Conservation (phyloP, 2,888 invertebrate species). For the Apotomis capreana region DNA sequence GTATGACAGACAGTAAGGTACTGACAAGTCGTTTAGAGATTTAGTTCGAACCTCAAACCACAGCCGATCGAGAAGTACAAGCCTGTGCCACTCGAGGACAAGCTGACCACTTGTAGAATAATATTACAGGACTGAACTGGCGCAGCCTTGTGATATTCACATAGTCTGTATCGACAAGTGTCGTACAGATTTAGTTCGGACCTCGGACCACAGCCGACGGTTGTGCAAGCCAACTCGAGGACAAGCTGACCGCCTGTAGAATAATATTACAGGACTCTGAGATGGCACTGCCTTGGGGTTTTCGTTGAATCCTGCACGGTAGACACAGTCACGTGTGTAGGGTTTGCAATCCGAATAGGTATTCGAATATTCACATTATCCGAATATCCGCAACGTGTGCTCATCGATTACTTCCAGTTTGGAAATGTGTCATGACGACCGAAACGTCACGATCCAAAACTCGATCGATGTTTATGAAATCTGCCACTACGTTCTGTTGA, state of each 20-base stretch:
- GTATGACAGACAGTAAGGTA: too few relatives aligned
- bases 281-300: slow-evolving; percentile 49
- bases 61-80: slow-evolving; percentile 29
- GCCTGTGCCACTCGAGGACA: slow-evolving; percentile 40
- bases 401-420: too few relatives aligned
- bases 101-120: slow-evolving; percentile 53
- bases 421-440: too few relatives aligned
- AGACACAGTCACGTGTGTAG: slow-evolving; percentile 5
- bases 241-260: slow-evolving; percentile 51
- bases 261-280: slow-evolving; percentile 60
- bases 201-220: slow-evolving; percentile 5
- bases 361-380: too few relatives aligned
- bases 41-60: slow-evolving; percentile 6
- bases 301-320: slow-evolving; percentile 27
- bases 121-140: slow-evolving; percentile 58
- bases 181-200: background rate
- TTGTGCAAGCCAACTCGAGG: slow-evolving; percentile 43
- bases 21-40: background rate
- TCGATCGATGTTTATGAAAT: too few relatives aligned
- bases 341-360: too few relatives aligned
- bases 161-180: background rate
- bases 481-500: too few relatives aligned
- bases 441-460: too few relatives aligned
- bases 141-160: slow-evolving; percentile 47
- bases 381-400: too few relatives aligned